A percentile compares a stretch with the other conserved stretches of the same genome.
phyloP scores from a whole-genome alignment of 1,140 invertebrate species.

The Brachionus rotundiformis region DNA sequence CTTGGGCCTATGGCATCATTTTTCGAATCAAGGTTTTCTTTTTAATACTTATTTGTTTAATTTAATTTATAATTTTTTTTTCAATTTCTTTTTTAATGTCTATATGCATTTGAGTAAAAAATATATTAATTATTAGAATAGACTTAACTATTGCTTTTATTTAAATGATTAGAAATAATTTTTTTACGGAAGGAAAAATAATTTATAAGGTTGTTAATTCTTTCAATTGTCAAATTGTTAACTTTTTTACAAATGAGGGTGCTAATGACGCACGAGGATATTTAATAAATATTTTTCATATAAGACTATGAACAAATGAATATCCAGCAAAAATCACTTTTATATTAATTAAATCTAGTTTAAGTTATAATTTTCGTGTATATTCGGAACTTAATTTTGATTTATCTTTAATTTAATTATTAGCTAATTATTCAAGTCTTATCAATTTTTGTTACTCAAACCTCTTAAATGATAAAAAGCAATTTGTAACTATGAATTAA shows the following conservation, averaged over 20 bases:
- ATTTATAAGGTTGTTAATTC: background rate
- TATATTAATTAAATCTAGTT: no score
- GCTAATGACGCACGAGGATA: background rate
- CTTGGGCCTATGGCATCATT: background rate
- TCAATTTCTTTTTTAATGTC: background rate
- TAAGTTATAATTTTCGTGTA: no score
- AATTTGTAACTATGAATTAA: constrained; percentile 27
- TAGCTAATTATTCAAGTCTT: background rate
- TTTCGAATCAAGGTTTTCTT: background rate
- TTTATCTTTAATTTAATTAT: no score
- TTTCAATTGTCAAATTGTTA: no score
- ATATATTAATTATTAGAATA: background rate
- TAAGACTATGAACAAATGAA: no score
- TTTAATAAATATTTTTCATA: no score
- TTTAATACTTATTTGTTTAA: background rate
- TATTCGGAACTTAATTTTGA: no score
- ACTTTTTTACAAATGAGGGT: no score
- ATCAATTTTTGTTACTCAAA: constrained; percentile 6
- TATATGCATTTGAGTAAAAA: background rate
- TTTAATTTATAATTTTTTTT: background rate
- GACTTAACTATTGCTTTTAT: background rate
- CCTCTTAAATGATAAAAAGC: background rate
- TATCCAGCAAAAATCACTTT: no score
- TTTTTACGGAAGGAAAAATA: background rate
- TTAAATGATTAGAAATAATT: background rate